phyloP scores from a whole-genome alignment of 2,888 invertebrate genomes.

The Mystacides longicornis region DNA sequence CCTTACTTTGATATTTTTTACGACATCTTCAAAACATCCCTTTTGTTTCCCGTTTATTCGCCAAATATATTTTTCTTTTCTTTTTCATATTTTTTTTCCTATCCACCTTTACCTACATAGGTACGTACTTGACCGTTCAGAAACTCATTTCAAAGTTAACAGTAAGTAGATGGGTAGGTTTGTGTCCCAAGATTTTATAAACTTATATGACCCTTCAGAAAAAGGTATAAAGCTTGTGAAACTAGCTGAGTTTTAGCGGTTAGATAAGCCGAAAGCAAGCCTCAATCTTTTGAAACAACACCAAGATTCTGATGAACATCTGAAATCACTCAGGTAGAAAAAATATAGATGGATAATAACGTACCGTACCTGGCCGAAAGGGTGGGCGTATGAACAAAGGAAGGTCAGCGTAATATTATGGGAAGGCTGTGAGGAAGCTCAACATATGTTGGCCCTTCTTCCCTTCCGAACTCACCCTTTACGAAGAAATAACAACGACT shows the following conservation, averaged over 20 bases:
- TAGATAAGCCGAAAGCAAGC: constrained; percentile 16
- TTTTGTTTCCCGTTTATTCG: too few relatives aligned
- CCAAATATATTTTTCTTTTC: too few relatives aligned
- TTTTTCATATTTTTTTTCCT: too few relatives aligned
- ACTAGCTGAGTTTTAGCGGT: background rate
- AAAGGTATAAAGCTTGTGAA: background rate
- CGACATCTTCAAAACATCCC: too few relatives aligned
- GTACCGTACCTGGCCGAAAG: background rate
- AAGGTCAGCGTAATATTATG: background rate
- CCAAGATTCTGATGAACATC: constrained; percentile 10
- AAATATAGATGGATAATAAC: background rate
- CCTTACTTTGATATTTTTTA: too few relatives aligned
- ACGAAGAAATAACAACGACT: too few relatives aligned
- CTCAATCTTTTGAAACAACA: constrained; percentile 5
- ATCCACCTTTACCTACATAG: too few relatives aligned
- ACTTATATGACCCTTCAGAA: background rate
- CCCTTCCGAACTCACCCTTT: too few relatives aligned
- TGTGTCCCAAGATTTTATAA: background rate
- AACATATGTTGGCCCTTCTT: too few relatives aligned
- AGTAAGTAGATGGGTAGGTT: background rate
- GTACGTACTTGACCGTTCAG: too few relatives aligned
- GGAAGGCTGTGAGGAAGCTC: too few relatives aligned
- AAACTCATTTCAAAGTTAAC: too few relatives aligned
- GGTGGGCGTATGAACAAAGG: background rate
- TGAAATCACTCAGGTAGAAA: constrained; percentile 18